Evolutionary conservation across 1,140 invertebrate genomes (phyloP).

Genomic region (Globodera ellingtonae): DNA sequence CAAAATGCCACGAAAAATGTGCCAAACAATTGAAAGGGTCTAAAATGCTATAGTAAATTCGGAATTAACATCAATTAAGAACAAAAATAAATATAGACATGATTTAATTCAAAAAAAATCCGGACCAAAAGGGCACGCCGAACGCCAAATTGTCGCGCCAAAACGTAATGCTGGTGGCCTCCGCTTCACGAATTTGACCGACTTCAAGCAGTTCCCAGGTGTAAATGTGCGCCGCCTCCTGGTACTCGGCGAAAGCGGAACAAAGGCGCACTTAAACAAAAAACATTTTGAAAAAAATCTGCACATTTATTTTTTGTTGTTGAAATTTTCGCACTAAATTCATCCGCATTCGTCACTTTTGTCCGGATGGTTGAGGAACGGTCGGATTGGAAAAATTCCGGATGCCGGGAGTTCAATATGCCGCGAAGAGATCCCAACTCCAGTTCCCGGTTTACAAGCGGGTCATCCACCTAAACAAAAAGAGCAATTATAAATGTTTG

Average conservation of each 20-base stretch:
- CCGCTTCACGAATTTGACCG: constrained; percentile 31
- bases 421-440: neutral
- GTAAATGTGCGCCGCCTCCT: constrained; percentile 24
- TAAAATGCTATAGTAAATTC: neutral
- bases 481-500: constrained; percentile 5
- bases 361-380: constrained; percentile 3
- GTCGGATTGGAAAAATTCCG: constrained; percentile 12
- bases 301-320: constrained; percentile 20
- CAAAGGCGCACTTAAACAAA: constrained; percentile 29
- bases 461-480: constrained; percentile 36
- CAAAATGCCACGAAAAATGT: no score
- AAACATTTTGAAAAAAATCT: neutral
- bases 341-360: constrained; percentile 17
- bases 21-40: no score
- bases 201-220: constrained; percentile 27
- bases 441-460: constrained; percentile 29
- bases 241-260: constrained; percentile 33
- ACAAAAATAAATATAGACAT: constrained; percentile 9
- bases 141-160: constrained; percentile 32
- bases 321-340: constrained; percentile 19
- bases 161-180: constrained; percentile 23
- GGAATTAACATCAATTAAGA: neutral
- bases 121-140: constrained; percentile 27
- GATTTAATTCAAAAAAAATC: neutral
- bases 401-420: constrained; percentile 25